phyloP scores from a whole-genome alignment of 2,113 vertebrate genomes.

The Eptesicus fuscus region DNA sequence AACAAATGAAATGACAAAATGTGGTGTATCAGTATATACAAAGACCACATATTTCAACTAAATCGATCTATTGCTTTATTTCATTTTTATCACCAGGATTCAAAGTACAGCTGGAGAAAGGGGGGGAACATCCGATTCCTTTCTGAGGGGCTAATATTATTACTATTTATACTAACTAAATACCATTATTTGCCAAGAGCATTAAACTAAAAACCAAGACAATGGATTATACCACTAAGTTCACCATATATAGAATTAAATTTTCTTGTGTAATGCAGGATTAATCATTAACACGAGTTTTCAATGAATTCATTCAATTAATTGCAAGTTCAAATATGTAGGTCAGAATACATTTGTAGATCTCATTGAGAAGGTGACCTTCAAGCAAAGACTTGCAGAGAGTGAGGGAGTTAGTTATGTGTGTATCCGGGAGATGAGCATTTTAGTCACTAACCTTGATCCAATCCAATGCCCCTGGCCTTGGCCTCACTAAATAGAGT shows the following conservation, averaged over 20 bases:
- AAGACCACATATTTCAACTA: neutral
- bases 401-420: neutral
- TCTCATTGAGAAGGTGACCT: constrained; percentile 1
- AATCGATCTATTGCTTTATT: neutral
- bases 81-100: neutral
- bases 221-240: neutral
- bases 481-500: neutral
- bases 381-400: constrained; percentile 23
- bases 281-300: constrained; percentile 22
- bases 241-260: neutral
- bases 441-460: constrained; percentile 34
- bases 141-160: constrained; percentile 22
- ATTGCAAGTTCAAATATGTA: constrained; percentile 18
- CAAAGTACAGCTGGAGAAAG: constrained; percentile 30
- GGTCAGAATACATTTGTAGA: constrained; percentile 32
- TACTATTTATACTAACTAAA: constrained; percentile 47
- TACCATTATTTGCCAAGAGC: constrained; percentile 25
- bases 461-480: neutral
- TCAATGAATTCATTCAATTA: constrained; percentile 37
- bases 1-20: constrained; percentile 5
- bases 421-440: neutral
- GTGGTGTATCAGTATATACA: neutral
- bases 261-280: constrained; percentile 20
- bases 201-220: constrained; percentile 38
- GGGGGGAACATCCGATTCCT: neutral